Evolutionary conservation across 2,113 vertebrate genomes (phyloP).

Genomic region (Phalacrocorax carbo): DNA sequence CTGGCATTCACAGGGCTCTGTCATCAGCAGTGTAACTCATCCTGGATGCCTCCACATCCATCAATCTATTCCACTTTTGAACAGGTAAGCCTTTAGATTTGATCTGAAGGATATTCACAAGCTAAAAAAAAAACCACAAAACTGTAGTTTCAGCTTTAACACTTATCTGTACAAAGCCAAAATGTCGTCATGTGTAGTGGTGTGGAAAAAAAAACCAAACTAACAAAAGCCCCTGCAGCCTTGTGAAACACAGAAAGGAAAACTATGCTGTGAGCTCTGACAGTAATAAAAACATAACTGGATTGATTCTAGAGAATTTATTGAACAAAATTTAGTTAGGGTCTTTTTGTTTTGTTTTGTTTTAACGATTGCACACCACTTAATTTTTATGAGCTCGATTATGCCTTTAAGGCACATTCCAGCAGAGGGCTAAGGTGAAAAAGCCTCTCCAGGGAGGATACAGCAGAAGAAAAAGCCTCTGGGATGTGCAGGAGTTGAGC

Average conservation of each 20-base stretch:
- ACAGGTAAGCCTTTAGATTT: neutral
- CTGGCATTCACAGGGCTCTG: neutral
- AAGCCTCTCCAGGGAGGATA: constrained; percentile 37
- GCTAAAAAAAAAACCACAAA: neutral
- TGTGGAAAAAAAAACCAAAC: neutral
- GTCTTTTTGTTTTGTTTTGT: constrained; percentile 15
- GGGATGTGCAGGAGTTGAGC: constrained; percentile 25
- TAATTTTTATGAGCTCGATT: constrained; percentile 60
- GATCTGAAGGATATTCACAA: neutral
- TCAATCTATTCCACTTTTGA: neutral
- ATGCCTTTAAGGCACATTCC: constrained; percentile 47
- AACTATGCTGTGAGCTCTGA: constrained; percentile 14
- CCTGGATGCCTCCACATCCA: neutral
- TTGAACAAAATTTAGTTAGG: constrained; percentile 40
- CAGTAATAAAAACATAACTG: constrained; percentile 32
- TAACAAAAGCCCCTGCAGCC: constrained; percentile 1
- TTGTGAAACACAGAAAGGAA: neutral
- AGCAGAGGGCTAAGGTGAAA: constrained; percentile 45
- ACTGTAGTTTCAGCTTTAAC: neutral
- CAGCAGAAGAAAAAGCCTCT: constrained; percentile 43
- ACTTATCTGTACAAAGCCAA: neutral
- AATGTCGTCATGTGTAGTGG: neutral
- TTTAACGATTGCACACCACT: constrained; percentile 18
- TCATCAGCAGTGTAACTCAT: neutral
- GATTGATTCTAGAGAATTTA: constrained; percentile 49